Evolutionary conservation across 2,113 vertebrate genomes (phyloP).

Genomic region (Ifrita kowaldi): DNA sequence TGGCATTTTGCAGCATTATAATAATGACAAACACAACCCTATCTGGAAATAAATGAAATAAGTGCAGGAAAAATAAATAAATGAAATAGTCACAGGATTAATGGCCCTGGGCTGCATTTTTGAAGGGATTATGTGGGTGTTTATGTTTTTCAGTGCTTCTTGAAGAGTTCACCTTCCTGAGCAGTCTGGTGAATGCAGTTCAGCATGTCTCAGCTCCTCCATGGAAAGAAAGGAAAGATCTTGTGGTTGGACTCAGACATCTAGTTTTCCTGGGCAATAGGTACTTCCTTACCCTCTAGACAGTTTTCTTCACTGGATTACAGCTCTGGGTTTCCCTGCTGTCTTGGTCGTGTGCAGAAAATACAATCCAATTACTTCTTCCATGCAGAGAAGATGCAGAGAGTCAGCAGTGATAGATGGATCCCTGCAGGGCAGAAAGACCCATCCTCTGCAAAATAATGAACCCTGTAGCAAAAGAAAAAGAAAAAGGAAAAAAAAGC

Average conservation of each 20-base stretch:
- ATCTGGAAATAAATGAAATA: not conserved
- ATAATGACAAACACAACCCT: not conserved
- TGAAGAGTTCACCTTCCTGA: not conserved
- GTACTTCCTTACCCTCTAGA: not conserved
- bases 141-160: not conserved
- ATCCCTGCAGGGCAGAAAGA: slow-evolving; percentile 31
- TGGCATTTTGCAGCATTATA: not conserved
- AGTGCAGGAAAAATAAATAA: not conserved
- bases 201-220: not conserved
- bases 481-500: not conserved
- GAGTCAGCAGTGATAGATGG: slow-evolving; percentile 13
- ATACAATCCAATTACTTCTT: slow-evolving; percentile 51
- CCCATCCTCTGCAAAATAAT: slow-evolving; percentile 29
- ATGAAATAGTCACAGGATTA: not conserved
- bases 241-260: not conserved
- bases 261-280: not conserved
- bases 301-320: not conserved
- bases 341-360: not conserved
- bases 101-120: not conserved
- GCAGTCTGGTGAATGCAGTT: not conserved
- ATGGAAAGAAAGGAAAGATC: not conserved
- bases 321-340: not conserved
- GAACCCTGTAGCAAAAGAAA: not conserved
- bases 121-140: not conserved
- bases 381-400: slow-evolving; percentile 28